Percentiles rank a stretch among this genome's conserved stretches.
phyloP scores from a whole-genome alignment of 2,888 invertebrate genomes.

The Clostera curtula region DNA sequence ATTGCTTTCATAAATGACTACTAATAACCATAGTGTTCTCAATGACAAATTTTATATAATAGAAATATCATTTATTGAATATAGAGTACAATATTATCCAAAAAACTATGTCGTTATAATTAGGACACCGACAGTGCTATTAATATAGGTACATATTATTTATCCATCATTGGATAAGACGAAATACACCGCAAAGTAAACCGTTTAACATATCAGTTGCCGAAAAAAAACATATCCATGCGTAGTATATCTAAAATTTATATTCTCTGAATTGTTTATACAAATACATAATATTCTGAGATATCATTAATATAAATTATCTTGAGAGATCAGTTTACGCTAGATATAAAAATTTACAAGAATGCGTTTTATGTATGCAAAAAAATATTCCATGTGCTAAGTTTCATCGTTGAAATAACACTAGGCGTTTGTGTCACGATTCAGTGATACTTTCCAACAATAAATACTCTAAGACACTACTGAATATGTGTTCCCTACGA shows the following conservation, averaged over 20 bases:
- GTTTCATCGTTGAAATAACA: conserved; percentile 56
- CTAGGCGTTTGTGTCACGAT: conserved; percentile 52
- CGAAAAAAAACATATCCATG: conserved; percentile 51
- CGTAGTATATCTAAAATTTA: conserved; percentile 61
- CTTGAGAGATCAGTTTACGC: conserved; percentile 72
- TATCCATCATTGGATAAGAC: conserved; percentile 57
- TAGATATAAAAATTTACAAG: conserved; percentile 72
- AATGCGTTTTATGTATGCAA: conserved; percentile 60
- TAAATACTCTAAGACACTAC: conserved; percentile 65
- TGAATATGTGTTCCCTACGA: conserved; percentile 56
- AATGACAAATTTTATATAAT: conserved; percentile 70
- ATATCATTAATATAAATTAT: conserved; percentile 69
- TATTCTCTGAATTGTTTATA: conserved; percentile 67
- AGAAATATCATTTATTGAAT: conserved; percentile 72
- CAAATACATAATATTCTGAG: conserved; percentile 66
- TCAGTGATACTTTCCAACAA: conserved; percentile 56
- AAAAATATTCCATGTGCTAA: conserved; percentile 51
- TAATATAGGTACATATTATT: conserved; percentile 54
- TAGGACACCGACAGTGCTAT: conserved; percentile 69
- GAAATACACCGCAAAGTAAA: conserved; percentile 53
- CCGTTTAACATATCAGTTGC: conserved; percentile 52
- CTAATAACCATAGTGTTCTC: conserved; percentile 65
- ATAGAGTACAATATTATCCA: conserved; percentile 73
- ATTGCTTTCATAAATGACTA: conserved; percentile 65
- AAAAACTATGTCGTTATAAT: conserved; percentile 68